Evolutionary conservation across 92 coral and sea anemone species (phyloP), one percentile per base, ranked within the genome.

Genomic region (Palythoa heliodiscus): DNA sequence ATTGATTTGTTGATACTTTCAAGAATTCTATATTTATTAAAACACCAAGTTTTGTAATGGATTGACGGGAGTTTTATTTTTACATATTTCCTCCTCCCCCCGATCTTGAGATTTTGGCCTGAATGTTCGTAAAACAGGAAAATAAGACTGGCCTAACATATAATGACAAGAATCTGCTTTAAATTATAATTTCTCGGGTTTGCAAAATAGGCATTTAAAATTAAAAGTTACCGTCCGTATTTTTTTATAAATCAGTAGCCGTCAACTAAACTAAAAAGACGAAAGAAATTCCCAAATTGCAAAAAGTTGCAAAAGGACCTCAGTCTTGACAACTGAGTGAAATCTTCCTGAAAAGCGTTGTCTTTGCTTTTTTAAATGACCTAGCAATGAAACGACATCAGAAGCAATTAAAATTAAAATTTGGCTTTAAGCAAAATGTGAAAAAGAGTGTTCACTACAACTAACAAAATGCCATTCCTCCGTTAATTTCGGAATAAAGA

Each of bases 251-350:
- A 55, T 55, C 61, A 1, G 61, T 11, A 55, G 61, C 19, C n/a
- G n/a, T n/a, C n/a, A n/a, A n/a, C n/a, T n/a, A n/a, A n/a, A n/a
- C n/a, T n/a, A n/a, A n/a, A n/a, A n/a, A n/a, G n/a, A n/a, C n/a
- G n/a, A n/a, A n/a, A 57, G 48, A 43, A 12, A 57, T 57, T 17
- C n/a, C 63, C 6, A 57, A 57, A 4, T 12, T 12, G 63, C 15
- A 57, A 4, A 2, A 12, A 57, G 10, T 69, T 69, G 19, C 48
- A 69, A 69, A 69, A 69, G 47, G 75, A 73, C 58, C 77, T 73
- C 77, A 73, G 58, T 17, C 20, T 73, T 43, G 77, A 73, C 35
- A 73, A 73, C 53, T 43, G 35, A 20, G 58, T 60, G 39, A 73
- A 73, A 6, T 48, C 77, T 43, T 73, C 77, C 58, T 60, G 4